A percentile compares a stretch with the other conserved stretches of the same genome.
phyloP scores from a whole-genome alignment of 2,113 vertebrate species.

The Aviceda subcristata region DNA sequence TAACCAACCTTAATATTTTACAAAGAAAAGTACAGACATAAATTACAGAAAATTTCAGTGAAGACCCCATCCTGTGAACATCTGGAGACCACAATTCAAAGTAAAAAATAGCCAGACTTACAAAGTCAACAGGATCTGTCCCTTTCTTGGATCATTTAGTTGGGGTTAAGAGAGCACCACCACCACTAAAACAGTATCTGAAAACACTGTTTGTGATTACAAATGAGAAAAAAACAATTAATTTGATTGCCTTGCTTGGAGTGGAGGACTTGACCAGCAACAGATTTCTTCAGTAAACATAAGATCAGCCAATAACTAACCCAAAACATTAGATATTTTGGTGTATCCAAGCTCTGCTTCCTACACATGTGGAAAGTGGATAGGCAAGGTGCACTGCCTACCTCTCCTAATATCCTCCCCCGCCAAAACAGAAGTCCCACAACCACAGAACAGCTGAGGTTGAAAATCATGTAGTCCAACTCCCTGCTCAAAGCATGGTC shows the following conservation, averaged over 20 bases:
- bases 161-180: accelerated
- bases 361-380: accelerated
- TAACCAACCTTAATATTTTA: background rate
- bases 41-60: background rate
- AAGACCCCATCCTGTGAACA: background rate
- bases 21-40: background rate
- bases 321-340: background rate
- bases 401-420: background rate
- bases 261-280: background rate
- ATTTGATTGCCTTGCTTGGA: background rate
- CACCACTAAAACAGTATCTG: background rate
- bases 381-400: background rate
- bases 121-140: background rate
- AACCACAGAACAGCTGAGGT: background rate
- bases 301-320: background rate
- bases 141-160: background rate
- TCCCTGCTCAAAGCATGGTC: background rate
- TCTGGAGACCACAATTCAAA: background rate
- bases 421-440: background rate
- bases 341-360: background rate
- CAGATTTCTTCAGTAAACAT: background rate
- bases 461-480: background rate
- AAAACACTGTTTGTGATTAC: background rate
- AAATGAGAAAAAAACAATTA: background rate
- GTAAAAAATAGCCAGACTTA: background rate